Evolutionary conservation across 2,113 vertebrate species (phyloP), one percentile per base, ranked within the genome.

Genomic region (Cinclus mexicanus): DNA sequence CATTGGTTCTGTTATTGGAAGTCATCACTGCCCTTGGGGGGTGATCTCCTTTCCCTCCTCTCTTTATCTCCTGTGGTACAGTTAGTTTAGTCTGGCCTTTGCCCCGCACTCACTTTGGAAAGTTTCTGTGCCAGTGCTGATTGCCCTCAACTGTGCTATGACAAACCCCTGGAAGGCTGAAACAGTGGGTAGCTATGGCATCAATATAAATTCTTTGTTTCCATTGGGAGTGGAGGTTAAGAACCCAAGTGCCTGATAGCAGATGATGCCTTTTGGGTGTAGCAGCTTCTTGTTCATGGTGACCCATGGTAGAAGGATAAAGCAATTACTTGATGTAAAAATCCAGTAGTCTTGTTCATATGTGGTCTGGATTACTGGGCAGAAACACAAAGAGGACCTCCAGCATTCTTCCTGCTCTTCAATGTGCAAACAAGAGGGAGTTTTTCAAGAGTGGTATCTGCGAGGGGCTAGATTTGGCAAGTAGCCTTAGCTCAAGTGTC

Each of bases 361-460:
- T 0, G 0, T 91, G 15, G 26, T 31, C 28, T 57, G 16, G 14
- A 12, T 50, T 28, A 17, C 16, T 75, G 60, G 26, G n/a, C 31
- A 69, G 56, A 75, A 78, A 55, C 25, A 61, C 37, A 41, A 24
- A 50, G 50, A 72, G n/a, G 16, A 52, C 14, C 15, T 74, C 12
- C 37, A 59, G 52, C 33, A 33, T 63, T 81, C 17, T 78, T 83
- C 18, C 6, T 11, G 5, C 59, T 76, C 44, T 63, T 64, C 14
- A 37, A 21, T 24, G 7, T 41, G 37, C 60, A 63, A 71, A 44
- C 37, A 60, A 79, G 33, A 59, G 14, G 21, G 37, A 64, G 16
- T 60, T 41, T 86, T 41, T 60, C n/a, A n/a, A 28, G 37, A 83
- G 31, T 21, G 12, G 4, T 68, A 25, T 52, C 61, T 87, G 11